Percentiles rank a stretch among this genome's conserved stretches.
Conservation (phyloP, 1,140 invertebrate species). For the Lepidurus apus region DNA sequence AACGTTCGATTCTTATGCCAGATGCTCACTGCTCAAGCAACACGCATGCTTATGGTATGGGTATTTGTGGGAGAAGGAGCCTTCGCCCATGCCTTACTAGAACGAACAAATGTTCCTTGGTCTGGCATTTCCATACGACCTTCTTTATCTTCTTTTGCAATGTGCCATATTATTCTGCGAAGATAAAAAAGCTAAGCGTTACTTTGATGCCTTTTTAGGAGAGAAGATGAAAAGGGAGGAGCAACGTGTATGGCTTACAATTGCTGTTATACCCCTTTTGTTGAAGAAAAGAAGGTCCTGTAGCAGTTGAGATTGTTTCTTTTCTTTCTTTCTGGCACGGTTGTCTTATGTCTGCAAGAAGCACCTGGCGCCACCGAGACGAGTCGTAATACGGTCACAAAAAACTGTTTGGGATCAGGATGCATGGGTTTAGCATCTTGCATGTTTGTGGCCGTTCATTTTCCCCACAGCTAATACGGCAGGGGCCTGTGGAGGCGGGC, state of each 20-base stretch:
- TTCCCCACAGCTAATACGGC: background rate
- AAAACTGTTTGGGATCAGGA: constrained; percentile 15
- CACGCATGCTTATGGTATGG: background rate
- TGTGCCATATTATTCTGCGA: background rate
- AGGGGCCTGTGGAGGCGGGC: constrained; percentile 10
- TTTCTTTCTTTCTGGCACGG: constrained; percentile 3
- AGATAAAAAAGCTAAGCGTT: background rate
- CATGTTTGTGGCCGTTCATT: background rate
- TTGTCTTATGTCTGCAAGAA: constrained; percentile 22
- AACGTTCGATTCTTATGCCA: constrained; percentile 19
- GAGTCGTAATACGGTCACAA: constrained; percentile 21
- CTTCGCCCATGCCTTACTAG: background rate
- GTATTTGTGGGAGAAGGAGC: background rate
- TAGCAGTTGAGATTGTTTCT: constrained; percentile 5
- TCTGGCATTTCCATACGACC: constrained; percentile 14
- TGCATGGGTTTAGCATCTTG: constrained; percentile 18
- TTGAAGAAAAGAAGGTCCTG: constrained; percentile 5
- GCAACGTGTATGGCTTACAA: background rate
- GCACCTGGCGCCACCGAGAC: constrained; percentile 12
- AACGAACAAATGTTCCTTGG: background rate
- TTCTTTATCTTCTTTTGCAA: constrained; percentile 15
- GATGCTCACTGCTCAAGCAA: background rate
- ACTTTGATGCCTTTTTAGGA: background rate
- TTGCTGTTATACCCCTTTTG: constrained; percentile 15
- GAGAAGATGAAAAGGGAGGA: background rate